Conservation (phyloP, 2,113 vertebrate species). For the Mobula hypostoma region DNA sequence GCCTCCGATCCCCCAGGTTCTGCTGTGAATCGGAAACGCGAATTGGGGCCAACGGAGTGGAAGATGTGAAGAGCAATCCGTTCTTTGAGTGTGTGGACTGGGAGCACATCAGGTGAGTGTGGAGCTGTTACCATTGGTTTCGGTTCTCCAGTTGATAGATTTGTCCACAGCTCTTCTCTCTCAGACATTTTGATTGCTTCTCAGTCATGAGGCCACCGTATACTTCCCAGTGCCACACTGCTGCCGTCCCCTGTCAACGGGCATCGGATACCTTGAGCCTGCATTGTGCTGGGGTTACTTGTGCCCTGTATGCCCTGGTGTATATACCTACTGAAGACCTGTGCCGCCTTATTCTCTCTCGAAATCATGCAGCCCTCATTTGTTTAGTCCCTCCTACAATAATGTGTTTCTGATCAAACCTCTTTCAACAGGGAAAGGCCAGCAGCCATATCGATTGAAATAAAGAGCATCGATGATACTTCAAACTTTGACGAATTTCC, state of each 20-base stretch:
- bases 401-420: slow-evolving; percentile 39
- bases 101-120: slow-evolving; percentile 88
- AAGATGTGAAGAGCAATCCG: slow-evolving; percentile 87
- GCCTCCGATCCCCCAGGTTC: slow-evolving; percentile 63
- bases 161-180: background rate
- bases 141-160: too few species aligned
- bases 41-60: slow-evolving; percentile 80
- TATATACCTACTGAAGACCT: background rate
- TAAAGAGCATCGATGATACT: slow-evolving; percentile 98
- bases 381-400: background rate
- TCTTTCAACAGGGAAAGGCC: slow-evolving; percentile 78
- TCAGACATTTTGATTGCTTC: background rate
- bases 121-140: too few species aligned
- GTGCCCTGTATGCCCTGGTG: background rate
- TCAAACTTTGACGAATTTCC: slow-evolving; percentile 98
- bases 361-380: background rate
- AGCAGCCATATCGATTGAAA: slow-evolving; percentile 93
- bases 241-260: background rate
- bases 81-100: slow-evolving; percentile 99
- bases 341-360: background rate
- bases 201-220: background rate
- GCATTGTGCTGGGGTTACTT: background rate
- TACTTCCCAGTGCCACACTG: background rate
- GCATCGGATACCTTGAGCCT: too few species aligned
- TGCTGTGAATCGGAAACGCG: slow-evolving; percentile 95